phyloP scores from a whole-genome alignment of 2,797 vertebrate species.

The Sebastes cheni region DNA sequence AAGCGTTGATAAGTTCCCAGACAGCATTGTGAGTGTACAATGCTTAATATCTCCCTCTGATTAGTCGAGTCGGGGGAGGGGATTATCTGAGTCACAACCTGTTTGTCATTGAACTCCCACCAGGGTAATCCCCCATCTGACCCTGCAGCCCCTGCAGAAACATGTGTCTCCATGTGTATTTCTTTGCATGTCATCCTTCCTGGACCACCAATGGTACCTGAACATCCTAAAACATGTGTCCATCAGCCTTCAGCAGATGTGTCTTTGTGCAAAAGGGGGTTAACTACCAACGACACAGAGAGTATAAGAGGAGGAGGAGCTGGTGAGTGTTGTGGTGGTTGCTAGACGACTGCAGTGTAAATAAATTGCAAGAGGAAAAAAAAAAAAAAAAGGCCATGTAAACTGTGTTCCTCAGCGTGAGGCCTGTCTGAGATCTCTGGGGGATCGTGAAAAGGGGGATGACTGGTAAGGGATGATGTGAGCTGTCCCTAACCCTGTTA shows the following conservation, averaged over 20 bases:
- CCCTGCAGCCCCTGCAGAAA: background rate
- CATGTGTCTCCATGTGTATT: background rate
- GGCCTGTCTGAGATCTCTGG: conserved; percentile 33
- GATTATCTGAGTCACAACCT: conserved; percentile 58
- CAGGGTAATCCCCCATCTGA: background rate
- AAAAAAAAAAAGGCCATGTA: conserved; percentile 28
- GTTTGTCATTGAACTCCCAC: conserved; percentile 38
- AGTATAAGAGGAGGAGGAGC: conserved; percentile 32
- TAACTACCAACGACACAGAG: conserved; percentile 39
- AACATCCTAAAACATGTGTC: conserved; percentile 64
- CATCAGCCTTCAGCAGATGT: conserved; percentile 56
- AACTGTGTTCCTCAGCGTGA: conserved; percentile 39
- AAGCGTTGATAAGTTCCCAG: conserved; percentile 63
- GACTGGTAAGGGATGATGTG: conserved; percentile 25
- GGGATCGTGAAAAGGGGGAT: conserved; percentile 33
- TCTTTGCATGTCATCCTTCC: background rate
- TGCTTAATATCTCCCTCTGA: conserved; percentile 36
- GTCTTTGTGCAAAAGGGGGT: conserved; percentile 40
- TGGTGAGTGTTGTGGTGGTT: conserved; percentile 69
- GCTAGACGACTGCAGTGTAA: conserved; percentile 66
- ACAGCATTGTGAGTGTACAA: conserved; percentile 24
- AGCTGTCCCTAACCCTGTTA: conserved; percentile 38
- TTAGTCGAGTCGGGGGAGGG: background rate
- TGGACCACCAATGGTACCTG: conserved; percentile 63
- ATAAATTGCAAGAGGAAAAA: conserved; percentile 53